Evolutionary conservation across 64 coral and sea anemone species (phyloP).

Genomic region (Orbicella faveolata): DNA sequence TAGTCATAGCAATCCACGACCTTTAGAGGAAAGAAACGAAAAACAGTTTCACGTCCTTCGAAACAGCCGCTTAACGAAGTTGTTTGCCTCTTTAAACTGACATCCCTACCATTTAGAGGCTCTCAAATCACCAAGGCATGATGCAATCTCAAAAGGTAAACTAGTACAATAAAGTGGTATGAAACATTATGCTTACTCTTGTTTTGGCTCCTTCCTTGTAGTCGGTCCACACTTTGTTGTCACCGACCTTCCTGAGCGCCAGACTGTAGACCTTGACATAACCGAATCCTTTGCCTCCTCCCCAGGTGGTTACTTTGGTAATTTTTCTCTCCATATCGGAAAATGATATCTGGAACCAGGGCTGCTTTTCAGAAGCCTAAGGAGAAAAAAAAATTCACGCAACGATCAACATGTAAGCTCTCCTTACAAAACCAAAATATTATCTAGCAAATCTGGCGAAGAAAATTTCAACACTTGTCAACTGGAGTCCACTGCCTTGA

Average conservation of each 20-base stretch:
- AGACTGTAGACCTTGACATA: slow-evolving; percentile 46
- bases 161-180: background rate
- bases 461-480: too few relatives aligned
- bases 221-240: slow-evolving; percentile 4
- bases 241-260: background rate
- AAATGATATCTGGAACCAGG: slow-evolving; percentile 49
- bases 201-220: slow-evolving; percentile 43
- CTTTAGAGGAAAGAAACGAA: too few relatives aligned
- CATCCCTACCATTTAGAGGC: too few relatives aligned
- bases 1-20: too few relatives aligned
- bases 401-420: background rate
- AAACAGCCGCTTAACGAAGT: too few relatives aligned
- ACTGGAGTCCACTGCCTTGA: background rate
- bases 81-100: too few relatives aligned
- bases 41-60: too few relatives aligned
- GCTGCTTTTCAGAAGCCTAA: slow-evolving; percentile 20
- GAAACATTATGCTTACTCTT: slow-evolving; percentile 1
- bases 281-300: slow-evolving; percentile 11
- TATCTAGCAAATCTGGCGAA: too few relatives aligned
- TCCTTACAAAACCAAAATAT: background rate
- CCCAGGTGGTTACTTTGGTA: slow-evolving; percentile 54
- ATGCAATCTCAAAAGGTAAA: too few relatives aligned
- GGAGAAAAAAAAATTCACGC: background rate
- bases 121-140: too few relatives aligned
- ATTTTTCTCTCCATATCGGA: slow-evolving; percentile 24